These are phyloP conservation scores for Ptychobarbus kaznakovi DNA, from an alignment of 2,797 vertebrate species.

Conservation along the genomic window DNA sequence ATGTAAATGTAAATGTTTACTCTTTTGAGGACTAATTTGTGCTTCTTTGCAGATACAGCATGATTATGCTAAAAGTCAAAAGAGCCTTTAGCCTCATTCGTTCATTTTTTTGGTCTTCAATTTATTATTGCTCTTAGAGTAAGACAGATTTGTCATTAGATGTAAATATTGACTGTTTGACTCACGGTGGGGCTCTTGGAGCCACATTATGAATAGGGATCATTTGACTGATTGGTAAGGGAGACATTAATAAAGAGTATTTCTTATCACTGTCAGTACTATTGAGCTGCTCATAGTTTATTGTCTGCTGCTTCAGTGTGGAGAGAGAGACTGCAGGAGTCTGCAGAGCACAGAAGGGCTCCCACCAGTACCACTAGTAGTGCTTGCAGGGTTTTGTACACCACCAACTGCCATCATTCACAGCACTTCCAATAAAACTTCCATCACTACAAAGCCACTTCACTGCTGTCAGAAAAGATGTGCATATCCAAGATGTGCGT, in stretches of 20 bases:
- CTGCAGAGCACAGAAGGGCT: not conserved
- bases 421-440: not conserved
- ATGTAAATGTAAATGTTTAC: too few relatives aligned
- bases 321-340: constrained; percentile 6
- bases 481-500: not conserved
- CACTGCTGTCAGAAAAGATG: not conserved
- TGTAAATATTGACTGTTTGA: constrained; percentile 33
- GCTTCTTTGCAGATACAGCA: constrained; percentile 46
- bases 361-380: not conserved
- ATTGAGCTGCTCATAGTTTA: constrained; percentile 27
- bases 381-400: not conserved
- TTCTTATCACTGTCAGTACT: constrained; percentile 22
- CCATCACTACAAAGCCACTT: not conserved
- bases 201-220: not conserved
- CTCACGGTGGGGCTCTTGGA: not conserved
- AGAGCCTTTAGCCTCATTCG: constrained; percentile 63
- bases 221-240: constrained; percentile 21
- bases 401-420: not conserved
- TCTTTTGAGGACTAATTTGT: not conserved
- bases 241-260: constrained; percentile 29
- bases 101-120: constrained; percentile 47
- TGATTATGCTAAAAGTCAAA: constrained; percentile 31
- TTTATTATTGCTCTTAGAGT: constrained; percentile 59
- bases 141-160: constrained; percentile 21
- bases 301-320: not conserved